phyloP scores from a whole-genome alignment of 2,888 invertebrate species.

The Cephus spinipes region DNA sequence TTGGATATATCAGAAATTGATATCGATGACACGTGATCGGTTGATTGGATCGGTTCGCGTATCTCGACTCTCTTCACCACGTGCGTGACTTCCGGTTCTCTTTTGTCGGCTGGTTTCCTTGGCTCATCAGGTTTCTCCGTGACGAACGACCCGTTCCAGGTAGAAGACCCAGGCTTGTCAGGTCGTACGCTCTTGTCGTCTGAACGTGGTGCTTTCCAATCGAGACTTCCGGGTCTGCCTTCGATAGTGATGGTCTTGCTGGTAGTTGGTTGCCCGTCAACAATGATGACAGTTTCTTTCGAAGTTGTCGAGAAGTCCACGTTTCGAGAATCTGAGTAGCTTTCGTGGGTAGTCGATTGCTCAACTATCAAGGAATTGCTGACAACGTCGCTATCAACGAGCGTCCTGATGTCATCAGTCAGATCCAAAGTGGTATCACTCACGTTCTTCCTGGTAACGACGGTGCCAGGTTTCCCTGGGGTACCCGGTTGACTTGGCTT shows the following conservation, averaged over 20 bases:
- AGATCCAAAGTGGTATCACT: constrained; percentile 43
- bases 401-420: constrained; percentile 24
- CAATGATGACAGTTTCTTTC: constrained; percentile 50
- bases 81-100: constrained; percentile 15
- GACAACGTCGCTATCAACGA: constrained; percentile 28
- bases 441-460: constrained; percentile 25
- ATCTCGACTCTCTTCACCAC: not conserved
- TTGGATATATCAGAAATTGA: constrained; percentile 15
- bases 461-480: constrained; percentile 17
- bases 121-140: constrained; percentile 19
- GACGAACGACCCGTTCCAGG: constrained; percentile 19
- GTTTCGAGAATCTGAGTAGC: constrained; percentile 42
- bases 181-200: constrained; percentile 18
- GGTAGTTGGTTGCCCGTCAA: constrained; percentile 45
- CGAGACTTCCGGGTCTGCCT: constrained; percentile 23
- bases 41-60: constrained; percentile 3
- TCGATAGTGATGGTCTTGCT: constrained; percentile 18
- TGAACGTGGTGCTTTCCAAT: constrained; percentile 13
- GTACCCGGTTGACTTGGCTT: constrained; percentile 3
- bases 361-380: constrained; percentile 41
- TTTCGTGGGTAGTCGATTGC: constrained; percentile 41
- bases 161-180: constrained; percentile 19
- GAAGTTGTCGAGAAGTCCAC: constrained; percentile 47
- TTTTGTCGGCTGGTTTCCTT: constrained; percentile 15
- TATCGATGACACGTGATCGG: constrained; percentile 13